These are phyloP conservation scores for Pygmarrhopalites habei DNA, from an alignment of 1,140 invertebrate genomes.

Conservation along the genomic window DNA sequence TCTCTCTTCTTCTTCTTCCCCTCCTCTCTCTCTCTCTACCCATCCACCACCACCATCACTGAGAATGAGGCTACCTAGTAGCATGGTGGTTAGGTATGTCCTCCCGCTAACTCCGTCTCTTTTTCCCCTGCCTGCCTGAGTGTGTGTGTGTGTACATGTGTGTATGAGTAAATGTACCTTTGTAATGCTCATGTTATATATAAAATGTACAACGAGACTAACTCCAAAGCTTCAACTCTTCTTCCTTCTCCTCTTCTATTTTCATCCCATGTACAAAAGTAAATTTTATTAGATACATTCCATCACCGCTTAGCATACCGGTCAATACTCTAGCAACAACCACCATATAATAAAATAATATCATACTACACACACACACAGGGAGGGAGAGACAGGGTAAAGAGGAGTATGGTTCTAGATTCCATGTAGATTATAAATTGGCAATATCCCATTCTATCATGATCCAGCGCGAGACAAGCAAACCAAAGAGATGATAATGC, in stretches of 20 bases:
- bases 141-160: too few species aligned
- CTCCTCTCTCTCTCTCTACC: too few species aligned
- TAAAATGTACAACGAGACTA: background rate
- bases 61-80: background rate
- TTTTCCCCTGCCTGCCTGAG: background rate
- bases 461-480: slow-evolving; percentile 33
- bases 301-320: slow-evolving; percentile 27
- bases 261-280: slow-evolving; percentile 26
- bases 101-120: background rate
- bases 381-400: background rate
- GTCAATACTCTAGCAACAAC: slow-evolving; percentile 29
- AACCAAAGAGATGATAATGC: slow-evolving; percentile 13
- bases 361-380: slow-evolving; percentile 2
- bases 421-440: slow-evolving; percentile 34
- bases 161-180: slow-evolving; percentile 4
- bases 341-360: too few species aligned
- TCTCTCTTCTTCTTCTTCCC: slow-evolving; percentile 12
- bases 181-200: background rate
- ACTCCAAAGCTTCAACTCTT: slow-evolving; percentile 12
- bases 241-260: too few species aligned
- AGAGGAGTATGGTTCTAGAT: slow-evolving; percentile 6
- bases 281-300: slow-evolving; percentile 36
- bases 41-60: background rate
- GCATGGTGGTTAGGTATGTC: background rate
- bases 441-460: slow-evolving; percentile 34